phyloP scores from a whole-genome alignment of 1,140 invertebrate genomes.

The Antheraea mylitta region DNA sequence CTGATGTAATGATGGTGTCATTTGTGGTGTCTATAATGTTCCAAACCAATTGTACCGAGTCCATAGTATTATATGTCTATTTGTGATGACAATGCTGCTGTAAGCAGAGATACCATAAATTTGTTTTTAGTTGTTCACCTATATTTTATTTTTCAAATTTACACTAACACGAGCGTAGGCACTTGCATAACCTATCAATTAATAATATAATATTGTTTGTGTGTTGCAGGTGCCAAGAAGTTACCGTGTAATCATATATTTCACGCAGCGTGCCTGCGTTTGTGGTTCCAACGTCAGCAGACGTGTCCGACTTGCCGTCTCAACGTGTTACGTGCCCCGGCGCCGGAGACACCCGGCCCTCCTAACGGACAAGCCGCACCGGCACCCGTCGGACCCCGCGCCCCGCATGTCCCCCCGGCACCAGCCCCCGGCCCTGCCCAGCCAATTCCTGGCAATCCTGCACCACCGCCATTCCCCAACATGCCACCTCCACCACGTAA shows the following conservation, averaged over 20 bases:
- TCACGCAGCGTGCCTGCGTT: constrained; percentile 97
- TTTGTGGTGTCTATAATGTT: too few species aligned
- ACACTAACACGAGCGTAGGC: too few species aligned
- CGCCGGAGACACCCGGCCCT: constrained; percentile 57
- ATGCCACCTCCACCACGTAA: constrained; percentile 50
- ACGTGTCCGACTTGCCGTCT: constrained; percentile 99
- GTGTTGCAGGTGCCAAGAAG: constrained; percentile 91
- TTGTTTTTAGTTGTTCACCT: too few species aligned
- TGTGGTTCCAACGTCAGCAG: constrained; percentile 99
- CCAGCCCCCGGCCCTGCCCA: constrained; percentile 37
- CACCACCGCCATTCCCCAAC: constrained; percentile 83
- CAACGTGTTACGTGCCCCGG: constrained; percentile 91
- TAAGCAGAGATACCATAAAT: too few species aligned
- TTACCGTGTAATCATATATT: constrained; percentile 99
- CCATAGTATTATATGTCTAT: too few species aligned
- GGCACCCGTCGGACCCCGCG: constrained; percentile 69
- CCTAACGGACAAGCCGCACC: constrained; percentile 30
- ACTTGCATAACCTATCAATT: background rate
- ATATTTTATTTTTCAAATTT: too few species aligned
- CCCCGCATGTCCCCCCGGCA: constrained; percentile 74
- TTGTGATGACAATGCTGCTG: too few species aligned
- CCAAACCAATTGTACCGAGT: too few species aligned
- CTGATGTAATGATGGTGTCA: too few species aligned
- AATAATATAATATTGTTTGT: background rate
- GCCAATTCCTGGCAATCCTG: constrained; percentile 83